These are phyloP conservation scores for Megalops cyprinoides DNA, from an alignment of 2,797 vertebrate species.

Conservation along the genomic window DNA sequence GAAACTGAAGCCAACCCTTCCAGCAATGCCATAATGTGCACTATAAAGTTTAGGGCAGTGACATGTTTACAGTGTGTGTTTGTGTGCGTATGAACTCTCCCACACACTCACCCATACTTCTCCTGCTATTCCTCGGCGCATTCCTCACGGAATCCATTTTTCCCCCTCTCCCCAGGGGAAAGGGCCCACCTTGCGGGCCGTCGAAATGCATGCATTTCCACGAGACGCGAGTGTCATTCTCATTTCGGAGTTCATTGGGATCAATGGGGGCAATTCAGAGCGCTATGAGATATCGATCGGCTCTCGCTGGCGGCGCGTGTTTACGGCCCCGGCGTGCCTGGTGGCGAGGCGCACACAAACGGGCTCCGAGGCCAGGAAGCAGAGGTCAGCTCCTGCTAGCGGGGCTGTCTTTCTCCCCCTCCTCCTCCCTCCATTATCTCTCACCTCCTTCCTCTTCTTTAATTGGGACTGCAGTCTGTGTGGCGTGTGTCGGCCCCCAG, in stretches of 20 bases:
- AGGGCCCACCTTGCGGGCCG: background rate
- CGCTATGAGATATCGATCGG: background rate
- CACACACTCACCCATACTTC: background rate
- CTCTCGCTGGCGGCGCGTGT: background rate
- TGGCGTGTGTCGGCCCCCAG: background rate
- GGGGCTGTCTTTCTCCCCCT: background rate
- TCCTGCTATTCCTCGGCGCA: background rate
- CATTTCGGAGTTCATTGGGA: background rate
- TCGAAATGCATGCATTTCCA: background rate
- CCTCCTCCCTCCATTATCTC: background rate
- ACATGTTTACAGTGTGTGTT: background rate
- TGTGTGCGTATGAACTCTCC: conserved; percentile 6
- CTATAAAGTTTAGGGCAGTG: background rate
- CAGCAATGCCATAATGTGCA: background rate
- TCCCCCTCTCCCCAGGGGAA: background rate
- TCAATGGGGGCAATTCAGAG: background rate
- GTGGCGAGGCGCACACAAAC: background rate
- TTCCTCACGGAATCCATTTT: background rate
- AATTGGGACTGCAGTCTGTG: background rate
- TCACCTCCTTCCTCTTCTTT: background rate
- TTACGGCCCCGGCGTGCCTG: background rate
- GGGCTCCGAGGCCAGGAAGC: background rate
- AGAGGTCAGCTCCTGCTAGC: background rate
- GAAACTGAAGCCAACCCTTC: conserved; percentile 27
- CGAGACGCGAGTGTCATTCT: background rate